phyloP scores from a whole-genome alignment of 2,113 vertebrate genomes.

The Haliaeetus leucogaster region DNA sequence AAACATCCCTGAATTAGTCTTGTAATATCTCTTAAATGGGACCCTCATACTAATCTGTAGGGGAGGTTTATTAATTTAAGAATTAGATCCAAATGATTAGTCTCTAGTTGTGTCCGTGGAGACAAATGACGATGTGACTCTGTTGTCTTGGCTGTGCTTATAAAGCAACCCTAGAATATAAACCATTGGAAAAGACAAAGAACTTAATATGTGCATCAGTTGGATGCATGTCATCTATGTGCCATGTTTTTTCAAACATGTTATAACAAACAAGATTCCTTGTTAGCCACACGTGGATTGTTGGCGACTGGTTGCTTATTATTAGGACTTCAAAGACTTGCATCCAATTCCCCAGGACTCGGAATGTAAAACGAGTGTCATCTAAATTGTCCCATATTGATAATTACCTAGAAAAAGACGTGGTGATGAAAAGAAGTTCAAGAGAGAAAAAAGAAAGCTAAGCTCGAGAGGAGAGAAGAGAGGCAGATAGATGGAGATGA shows the following conservation, averaged over 20 bases:
- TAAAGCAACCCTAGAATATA: neutral
- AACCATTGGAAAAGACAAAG: neutral
- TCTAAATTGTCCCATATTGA: conserved; percentile 67
- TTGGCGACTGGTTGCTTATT: neutral
- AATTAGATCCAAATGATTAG: neutral
- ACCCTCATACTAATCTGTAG: neutral
- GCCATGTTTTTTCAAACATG: neutral
- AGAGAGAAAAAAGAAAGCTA: conserved; percentile 74
- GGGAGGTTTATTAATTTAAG: neutral
- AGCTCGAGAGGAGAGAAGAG: conserved; percentile 68
- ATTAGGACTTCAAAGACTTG: neutral
- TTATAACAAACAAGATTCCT: neutral
- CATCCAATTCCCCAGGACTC: neutral
- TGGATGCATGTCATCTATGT: neutral
- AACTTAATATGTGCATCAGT: neutral
- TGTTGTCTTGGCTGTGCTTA: neutral
- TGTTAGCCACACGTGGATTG: neutral
- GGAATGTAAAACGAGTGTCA: conserved; percentile 13
- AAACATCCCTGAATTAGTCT: neutral
- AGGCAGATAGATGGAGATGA: conserved; percentile 70
- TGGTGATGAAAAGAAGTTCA: conserved; percentile 71
- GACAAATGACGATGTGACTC: neutral
- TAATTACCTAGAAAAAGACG: conserved; percentile 77
- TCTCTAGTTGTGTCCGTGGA: neutral
- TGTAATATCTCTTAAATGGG: neutral